Conservation (phyloP, 2,888 invertebrate species). For the Tillus elongatus region DNA sequence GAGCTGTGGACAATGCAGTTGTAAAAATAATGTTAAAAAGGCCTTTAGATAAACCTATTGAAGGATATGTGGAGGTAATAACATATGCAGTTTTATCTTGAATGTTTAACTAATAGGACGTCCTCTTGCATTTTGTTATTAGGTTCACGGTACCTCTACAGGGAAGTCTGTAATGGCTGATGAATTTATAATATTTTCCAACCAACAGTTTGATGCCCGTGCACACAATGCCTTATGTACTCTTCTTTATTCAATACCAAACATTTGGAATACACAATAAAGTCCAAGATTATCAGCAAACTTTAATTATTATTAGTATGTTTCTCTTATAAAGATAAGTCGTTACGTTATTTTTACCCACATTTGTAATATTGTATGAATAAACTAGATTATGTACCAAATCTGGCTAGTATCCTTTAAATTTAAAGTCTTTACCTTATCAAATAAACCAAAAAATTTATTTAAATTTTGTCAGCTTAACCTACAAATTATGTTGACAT, state of each 20-base stretch:
- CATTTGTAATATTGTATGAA: too few relatives aligned
- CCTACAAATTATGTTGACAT: too few relatives aligned
- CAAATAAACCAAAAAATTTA: too few relatives aligned
- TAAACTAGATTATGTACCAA: too few relatives aligned
- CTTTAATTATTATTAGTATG: too few relatives aligned
- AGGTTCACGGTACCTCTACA: conserved; percentile 28
- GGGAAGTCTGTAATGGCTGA: conserved; percentile 26
- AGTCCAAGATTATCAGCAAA: too few relatives aligned
- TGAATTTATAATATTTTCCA: conserved; percentile 26
- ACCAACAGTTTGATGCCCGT: conserved; percentile 28
- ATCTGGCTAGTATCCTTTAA: too few relatives aligned
- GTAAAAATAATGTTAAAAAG: conserved; percentile 32
- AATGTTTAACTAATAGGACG: conserved; percentile 6
- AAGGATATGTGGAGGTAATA: conserved; percentile 37
- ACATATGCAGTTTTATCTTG: background rate
- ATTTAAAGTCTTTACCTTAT: too few relatives aligned
- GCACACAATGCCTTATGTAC: conserved; percentile 27
- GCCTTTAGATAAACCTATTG: conserved; percentile 29
- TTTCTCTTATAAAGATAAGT: too few relatives aligned
- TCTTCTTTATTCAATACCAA: conserved; percentile 27
- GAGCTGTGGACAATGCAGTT: conserved; percentile 31
- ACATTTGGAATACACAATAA: conserved; percentile 23
- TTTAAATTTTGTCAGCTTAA: too few relatives aligned
- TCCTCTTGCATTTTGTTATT: conserved; percentile 13
- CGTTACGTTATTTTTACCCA: too few relatives aligned